Base-by-base conservation (phyloP, 2,113 vertebrate genomes). In the Epinephelus cyanopodus region DNA sequence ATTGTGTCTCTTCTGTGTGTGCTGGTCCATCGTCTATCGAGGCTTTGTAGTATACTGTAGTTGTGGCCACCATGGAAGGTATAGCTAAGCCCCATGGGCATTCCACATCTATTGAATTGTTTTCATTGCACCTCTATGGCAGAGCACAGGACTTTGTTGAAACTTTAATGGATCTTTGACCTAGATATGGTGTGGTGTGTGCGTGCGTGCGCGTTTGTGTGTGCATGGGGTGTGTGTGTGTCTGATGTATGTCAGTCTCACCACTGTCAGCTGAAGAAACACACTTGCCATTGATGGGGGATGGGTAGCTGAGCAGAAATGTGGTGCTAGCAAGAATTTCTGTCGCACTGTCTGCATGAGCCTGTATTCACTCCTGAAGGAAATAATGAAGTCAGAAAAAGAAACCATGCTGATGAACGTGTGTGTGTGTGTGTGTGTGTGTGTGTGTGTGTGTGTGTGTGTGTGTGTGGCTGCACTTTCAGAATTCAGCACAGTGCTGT, bases 91-190 rank as follows among this genome's bases (percentile, higher is more conserved):
- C 75, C 81, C 57, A 18, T 72, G 79, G 87, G 77, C 50, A 64
- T 83, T 83, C 82, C 78, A 76, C 81, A 81, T 87, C 83, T 61
- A 79, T 86, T 87, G 77, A 90, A 91, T 93, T 93, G 91, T 94
- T 93, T 89, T 90, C 69, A 53, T 86, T 84, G 74, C 78, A 90
- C 84, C 83, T 94, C 82, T 47, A 82, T 88, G 81, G 82, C 86
- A 93, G 78, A 90, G 87, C 89, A 53, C 79, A 93, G 83, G 90
- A 90, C 91, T 94, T 92, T 94, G 91, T 92, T 94, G 90, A 93
- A 94, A 93, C 92, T 92, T 95, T 94, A 92, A 95, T 95, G 92
- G 79, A 70, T 87, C 82, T 91, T 88, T 95, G 95, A 95, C 95
- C 95, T 93, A 95, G 94, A 95, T 95, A 84, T 64, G 60, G n/a